A percentile compares a stretch with the other conserved stretches of the same genome.
Conservation (phyloP, 1,140 invertebrate species). For the Drosophila pandora region DNA sequence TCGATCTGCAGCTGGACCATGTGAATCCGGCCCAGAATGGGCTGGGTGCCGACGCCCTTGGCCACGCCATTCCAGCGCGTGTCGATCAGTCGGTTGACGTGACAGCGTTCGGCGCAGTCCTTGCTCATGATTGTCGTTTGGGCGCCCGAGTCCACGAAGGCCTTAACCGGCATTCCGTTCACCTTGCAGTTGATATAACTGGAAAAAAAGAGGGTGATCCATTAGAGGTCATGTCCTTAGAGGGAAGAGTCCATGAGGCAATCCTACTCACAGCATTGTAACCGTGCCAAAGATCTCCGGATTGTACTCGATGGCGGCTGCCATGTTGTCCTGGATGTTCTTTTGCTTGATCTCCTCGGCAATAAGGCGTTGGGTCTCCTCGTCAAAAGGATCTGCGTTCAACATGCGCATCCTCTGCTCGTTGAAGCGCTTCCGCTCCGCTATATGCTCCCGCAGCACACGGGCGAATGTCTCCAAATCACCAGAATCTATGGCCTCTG, state of each 20-base stretch:
- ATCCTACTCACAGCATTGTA: slow-evolving; percentile 92
- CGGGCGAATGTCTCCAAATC: slow-evolving; percentile 92
- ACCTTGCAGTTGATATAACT: slow-evolving; percentile 96
- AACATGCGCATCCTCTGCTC: slow-evolving; percentile 94
- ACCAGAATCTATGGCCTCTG: slow-evolving; percentile 94
- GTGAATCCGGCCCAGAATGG: slow-evolving; percentile 97
- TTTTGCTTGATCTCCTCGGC: slow-evolving; percentile 97
- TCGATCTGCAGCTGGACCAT: slow-evolving; percentile 99
- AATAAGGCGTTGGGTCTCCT: slow-evolving; percentile 96
- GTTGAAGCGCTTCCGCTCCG: slow-evolving; percentile 90
- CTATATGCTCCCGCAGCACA: slow-evolving; percentile 92
- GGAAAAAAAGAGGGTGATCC: not conserved
- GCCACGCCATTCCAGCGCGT: slow-evolving; percentile 96
- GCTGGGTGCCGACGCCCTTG: slow-evolving; percentile 97
- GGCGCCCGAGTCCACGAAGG: slow-evolving; percentile 98
- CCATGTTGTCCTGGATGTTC: slow-evolving; percentile 99
- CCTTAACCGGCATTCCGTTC: slow-evolving; percentile 97
- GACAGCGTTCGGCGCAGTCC: slow-evolving; percentile 95
- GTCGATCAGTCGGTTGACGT: slow-evolving; percentile 98
- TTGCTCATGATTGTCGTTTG: slow-evolving; percentile 98
- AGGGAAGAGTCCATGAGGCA: not conserved
- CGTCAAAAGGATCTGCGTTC: slow-evolving; percentile 96
- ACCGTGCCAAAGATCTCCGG: slow-evolving; percentile 99
- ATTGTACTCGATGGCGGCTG: slow-evolving; percentile 98
- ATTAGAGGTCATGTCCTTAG: not conserved